Percentiles rank a stretch among this genome's conserved stretches.
Conservation (phyloP, 2,113 vertebrate genomes). For the Corythornis madagascariensis region DNA sequence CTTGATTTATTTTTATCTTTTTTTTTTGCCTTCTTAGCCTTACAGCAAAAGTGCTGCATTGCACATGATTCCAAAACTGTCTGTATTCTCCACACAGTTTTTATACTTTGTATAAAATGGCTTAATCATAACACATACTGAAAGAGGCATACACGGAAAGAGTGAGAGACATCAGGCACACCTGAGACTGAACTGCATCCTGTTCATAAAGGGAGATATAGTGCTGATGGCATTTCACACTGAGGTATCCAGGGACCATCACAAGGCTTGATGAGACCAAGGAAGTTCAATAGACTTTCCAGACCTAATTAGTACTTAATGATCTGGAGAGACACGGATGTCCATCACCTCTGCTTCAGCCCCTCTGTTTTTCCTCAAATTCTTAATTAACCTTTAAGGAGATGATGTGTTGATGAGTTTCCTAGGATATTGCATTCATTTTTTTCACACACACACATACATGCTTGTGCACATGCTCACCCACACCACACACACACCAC, state of each 20-base stretch:
- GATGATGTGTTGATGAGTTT: constrained; percentile 73
- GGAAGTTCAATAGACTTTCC: constrained; percentile 80
- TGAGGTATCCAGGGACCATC: constrained; percentile 71
- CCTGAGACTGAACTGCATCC: constrained; percentile 59
- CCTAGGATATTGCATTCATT: constrained; percentile 71
- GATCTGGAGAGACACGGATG: constrained; percentile 80
- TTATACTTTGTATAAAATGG: neutral
- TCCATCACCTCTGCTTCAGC: constrained; percentile 73
- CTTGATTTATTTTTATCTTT: neutral
- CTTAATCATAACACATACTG: neutral
- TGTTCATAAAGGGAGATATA: constrained; percentile 69
- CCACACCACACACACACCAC: constrained; percentile 20
- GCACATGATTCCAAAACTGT: neutral
- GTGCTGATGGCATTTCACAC: constrained; percentile 76
- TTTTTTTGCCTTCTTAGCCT: neutral
- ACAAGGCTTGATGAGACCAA: constrained; percentile 76
- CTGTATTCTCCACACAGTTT: neutral
- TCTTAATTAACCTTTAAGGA: constrained; percentile 87
- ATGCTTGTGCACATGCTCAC: neutral
- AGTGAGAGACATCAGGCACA: constrained; percentile 49
- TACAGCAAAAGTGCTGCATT: neutral
- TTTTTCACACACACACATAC: neutral
- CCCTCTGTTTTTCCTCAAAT: constrained; percentile 73
- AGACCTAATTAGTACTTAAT: constrained; percentile 90
- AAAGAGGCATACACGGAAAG: neutral